Evolutionary conservation across 2,797 vertebrate genomes (phyloP), one percentile per base, ranked within the genome.

Genomic region (Halcyon smyrnensis): DNA sequence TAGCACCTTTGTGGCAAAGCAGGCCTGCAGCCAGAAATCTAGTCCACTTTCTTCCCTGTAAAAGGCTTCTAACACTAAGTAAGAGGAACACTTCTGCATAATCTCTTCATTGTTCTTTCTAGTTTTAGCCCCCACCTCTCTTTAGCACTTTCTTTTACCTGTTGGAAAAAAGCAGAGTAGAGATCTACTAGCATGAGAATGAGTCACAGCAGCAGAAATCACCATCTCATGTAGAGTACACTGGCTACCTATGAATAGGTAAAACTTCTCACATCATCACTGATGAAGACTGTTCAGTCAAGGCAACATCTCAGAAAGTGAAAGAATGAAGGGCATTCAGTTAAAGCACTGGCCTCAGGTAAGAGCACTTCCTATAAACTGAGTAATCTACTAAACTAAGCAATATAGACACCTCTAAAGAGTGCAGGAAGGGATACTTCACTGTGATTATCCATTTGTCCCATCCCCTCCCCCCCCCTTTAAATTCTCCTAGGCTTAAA

Each of bases 401-500:
- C 65, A 65, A 87, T 9, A 50, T 2, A 89, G 30, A 70, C 20
- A 64, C 9, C 17, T 79, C 48, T 53, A n/a, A 45, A 57, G 60
- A 53, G 9, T 41, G 13, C 54, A 6, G 11, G 12, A 32, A 45
- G 6, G 16, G 37, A 25, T 50, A 76, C 56, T 92, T 88, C 60
- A 34, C 11, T 51, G 19, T 59, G 41, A 63, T 57, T 57, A 85
- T 62, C 25, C 67, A 51, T 76, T 30, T 48, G 12, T 23, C 9
- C 21, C 46, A 23, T 23, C 21, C 21, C 46, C 46, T 19, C 8
- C 16, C 30, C 24, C 24, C 6, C 27, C 8, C 34, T 24, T 43
- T 10, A 96, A 91, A 90, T 92, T 70, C 46, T 93, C 79, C 37
- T 46, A 59, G 39, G 9, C 21, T 95, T 82, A 71, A 88, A 71